Evolutionary conservation across 2,888 invertebrate species (phyloP), one percentile per base, ranked within the genome.

Genomic region (Toxonevra muliebris): DNA sequence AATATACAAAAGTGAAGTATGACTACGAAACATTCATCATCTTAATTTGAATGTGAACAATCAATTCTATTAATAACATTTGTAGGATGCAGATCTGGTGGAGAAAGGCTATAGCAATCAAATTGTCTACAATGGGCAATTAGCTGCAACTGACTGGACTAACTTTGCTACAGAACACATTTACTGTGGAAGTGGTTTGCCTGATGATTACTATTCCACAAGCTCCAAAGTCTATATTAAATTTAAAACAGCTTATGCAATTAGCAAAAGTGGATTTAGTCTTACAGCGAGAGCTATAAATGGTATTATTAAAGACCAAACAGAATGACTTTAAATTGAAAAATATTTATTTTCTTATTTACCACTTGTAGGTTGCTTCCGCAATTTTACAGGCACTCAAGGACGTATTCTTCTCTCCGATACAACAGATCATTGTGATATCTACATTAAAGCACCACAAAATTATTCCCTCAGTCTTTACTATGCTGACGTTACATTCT

Each of bases 401-500:
- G 96, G 95, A 1, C 88, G 92, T 76, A 87, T 96, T 58, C 84
- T 85, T 61, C 84, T 87, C 11, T 70, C 78, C 11, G 68, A 84
- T 67, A 80, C 79, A 0, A 73, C 76, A 3, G 79, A 87, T 55
- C 70, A 72, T 40, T 96, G 96, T 80, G 87, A 87, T 72, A 88
- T 91, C 0, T 87, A 87, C 5, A 91, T 96, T 41, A 87, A 86
- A 13, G 91, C 90, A 0, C 89, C 90, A 1, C 87, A 79, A 75
- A 92, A 89, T 81, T 86, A 86, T 76, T 92, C 92, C 0, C 88
- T 96, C 71, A 90, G 93, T 0, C 76, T 93, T 1, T 95, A 92
- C 79, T 92, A 92, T 77, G 84, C 84, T 60, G 71, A 79, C 0
- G 86, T 91, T 59, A 73, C 76, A 20, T 79, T 88, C 13, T 80